Base-by-base conservation (phyloP, 2,797 vertebrate species). In the Tenualosa ilisha region DNA sequence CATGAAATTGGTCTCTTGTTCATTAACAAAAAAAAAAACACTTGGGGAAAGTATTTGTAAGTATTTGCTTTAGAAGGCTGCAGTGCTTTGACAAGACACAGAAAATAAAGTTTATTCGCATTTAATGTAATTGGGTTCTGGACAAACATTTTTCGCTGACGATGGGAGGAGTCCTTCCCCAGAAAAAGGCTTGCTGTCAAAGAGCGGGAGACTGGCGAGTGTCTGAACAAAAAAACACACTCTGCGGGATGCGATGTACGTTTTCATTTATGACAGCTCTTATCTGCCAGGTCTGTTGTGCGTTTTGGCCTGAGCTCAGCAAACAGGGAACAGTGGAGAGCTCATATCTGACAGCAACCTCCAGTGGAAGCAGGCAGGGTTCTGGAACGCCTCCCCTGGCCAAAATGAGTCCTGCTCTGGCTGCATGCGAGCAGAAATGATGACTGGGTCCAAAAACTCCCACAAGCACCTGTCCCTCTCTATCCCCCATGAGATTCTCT, bases 251-350 rank as follows among this genome's bases (percentile, higher is more conserved):
- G 13, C 13, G 13, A 72, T 72, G 65, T 37, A 12, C 59, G 7
- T 63, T 63, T 72, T 72, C 65, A 72, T 72, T 72, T 72, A 72
- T 72, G 65, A 72, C 65, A 40, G 2, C 65, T 72, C 65, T 40
- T 72, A 72, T 72, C 65, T 72, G 65, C 65, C 26, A 37, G 65
- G 24, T 31, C 26, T 72, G 26, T 72, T 72, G 65, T 40, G 65
- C 26, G 83, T 84, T 85, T 86, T 82, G 61, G 83, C 81, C 83
- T 61, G 85, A 49, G 24, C 81, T 88, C 84, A 82, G 84, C 72
- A 7, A 72, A 72, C 65, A 37, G 3, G 81, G 87, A 12, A 46
- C 4, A 17, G 68, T 8, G 17, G 53, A 61, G 59, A 43, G 13
- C 59, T 24, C 22, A 24, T 63, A 63, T 63, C 31, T 72, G 65